Base-by-base conservation (phyloP, 1,140 invertebrate species). In the Dinoponera quadriceps region DNA sequence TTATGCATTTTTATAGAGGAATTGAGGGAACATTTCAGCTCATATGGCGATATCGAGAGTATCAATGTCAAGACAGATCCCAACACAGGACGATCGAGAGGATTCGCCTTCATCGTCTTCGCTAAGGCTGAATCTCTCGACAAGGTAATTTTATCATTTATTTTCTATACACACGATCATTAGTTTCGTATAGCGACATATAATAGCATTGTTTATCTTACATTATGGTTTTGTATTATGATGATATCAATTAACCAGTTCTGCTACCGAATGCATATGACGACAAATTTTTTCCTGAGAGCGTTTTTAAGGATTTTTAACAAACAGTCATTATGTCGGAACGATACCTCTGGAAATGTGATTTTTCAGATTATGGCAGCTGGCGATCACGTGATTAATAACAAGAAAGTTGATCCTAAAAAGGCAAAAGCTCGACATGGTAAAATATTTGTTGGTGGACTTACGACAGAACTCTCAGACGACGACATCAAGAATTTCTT, bases 21-120 rank as follows among this genome's bases (percentile, higher is more conserved):
- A 96, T 94, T 99, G 63, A 96, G 97, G 89, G 98, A 98, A 90
- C 97, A 98, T 94, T 99, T 99, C 94, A 96, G 96, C 85, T 96
- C 97, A 90, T 98, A 97, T 94, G 98, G 98, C 80, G 97, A 98
- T 91, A 98, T 99, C 89, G 97, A 98, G 91, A 98, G 98, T 93
- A 98, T 98, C 90, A 98, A 98, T 95, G 97, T 99, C 11, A 98
- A 99, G 94, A 98, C 97, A 93, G 98, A 99, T 94, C 97, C 97
- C 18, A 97, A 97, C 90, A 98, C 98, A 48, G 98, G 98, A 62
- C 95, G 98, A 89, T 98, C 98, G 27, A 95, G 98, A 94, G 98
- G 98, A 49, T 99, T 99, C 92, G 98, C 98, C 60, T 99, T 99
- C 92, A 98, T 99, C 90, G 98, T 99, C 25, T 99, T 99, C 93